phyloP scores from a whole-genome alignment of 2,888 invertebrate species.

The Agonopterix alstromeriana region DNA sequence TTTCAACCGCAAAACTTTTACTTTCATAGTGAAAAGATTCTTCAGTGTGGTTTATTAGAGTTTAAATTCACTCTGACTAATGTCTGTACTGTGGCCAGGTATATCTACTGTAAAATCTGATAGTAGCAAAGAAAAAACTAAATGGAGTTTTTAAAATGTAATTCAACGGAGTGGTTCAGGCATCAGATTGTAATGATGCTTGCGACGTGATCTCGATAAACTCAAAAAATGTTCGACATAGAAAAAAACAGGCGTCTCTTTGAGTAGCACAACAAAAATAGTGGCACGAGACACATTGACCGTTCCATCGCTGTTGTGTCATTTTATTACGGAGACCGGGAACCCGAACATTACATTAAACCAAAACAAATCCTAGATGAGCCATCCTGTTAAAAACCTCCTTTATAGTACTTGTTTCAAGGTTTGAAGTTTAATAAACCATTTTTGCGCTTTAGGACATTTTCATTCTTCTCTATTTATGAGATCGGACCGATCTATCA shows the following conservation, averaged over 20 bases:
- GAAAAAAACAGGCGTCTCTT: slow-evolving; percentile 34
- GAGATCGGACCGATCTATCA: slow-evolving; percentile 1
- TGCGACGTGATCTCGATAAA: slow-evolving; percentile 42
- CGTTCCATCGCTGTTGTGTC: slow-evolving; percentile 56
- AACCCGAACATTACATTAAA: slow-evolving; percentile 51
- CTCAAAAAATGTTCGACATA: slow-evolving; percentile 39
- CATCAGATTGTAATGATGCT: slow-evolving; percentile 33
- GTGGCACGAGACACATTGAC: slow-evolving; percentile 71
- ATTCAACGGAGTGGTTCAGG: slow-evolving; percentile 3
- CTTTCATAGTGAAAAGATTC: no score
- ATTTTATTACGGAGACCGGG: slow-evolving; percentile 45
- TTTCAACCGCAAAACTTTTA: no score
- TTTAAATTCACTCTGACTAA: no score
- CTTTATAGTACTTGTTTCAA: background rate
- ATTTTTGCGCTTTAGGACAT: background rate
- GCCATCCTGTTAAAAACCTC: slow-evolving; percentile 1
- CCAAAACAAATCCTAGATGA: slow-evolving; percentile 36
- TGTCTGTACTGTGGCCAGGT: no score
- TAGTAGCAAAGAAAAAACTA: no score
- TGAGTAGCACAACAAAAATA: slow-evolving; percentile 43
- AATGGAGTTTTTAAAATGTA: no score
- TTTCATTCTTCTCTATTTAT: background rate
- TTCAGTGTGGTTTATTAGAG: no score
- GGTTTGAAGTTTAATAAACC: background rate
- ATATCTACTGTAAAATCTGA: no score